Base-by-base conservation (phyloP, 1,140 invertebrate genomes). In the Drosophila rhopaloa region DNA sequence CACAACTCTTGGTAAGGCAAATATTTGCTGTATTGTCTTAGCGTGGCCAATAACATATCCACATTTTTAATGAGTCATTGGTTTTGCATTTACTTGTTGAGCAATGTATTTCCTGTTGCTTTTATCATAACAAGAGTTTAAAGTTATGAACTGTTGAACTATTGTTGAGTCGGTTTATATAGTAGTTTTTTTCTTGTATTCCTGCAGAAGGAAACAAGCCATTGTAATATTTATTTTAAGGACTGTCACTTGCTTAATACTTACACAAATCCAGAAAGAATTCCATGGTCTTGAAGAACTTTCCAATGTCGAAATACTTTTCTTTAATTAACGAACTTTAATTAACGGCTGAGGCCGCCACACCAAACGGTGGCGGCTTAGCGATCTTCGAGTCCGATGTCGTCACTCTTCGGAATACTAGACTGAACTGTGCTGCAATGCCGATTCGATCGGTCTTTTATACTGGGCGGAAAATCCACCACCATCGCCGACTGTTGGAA, bases 361-460 rank as follows among this genome's bases (percentile, higher is more conserved):
- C 82, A 62, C 62, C 44, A 46, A 8, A 3, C 35, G 74, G 76
- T 56, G 78, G 68, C 82, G 82, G 79, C 84, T 63, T 32, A 62
- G 66, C 67, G 47, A 61, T 44, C 14, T 50, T 47, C 11, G 37
- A 57, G n/a, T 24, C n/a, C 27, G 16, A 41, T 40, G 44, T 67
- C 71, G 68, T 71, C 50, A 81, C 84, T 79, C 63, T n/a, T 19
- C 44, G 11, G 27, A 41, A 68, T 59, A 65, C 46, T 19, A 29
- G 61, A 53, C 16, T 57, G 59, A 75, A 89, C 80, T 89, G 85
- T 81, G 70, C 54, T 40, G 65, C 4, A 53, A 46, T 65, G 62
- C 35, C 32, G 84, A 89, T 83, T 57, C 16, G 32, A 59, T 10
- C 27, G 32, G 41, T 47, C 48, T 90, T 89, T 89, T 89, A 90